Evolutionary conservation across 2,113 vertebrate genomes (phyloP), one percentile per base, ranked within the genome.

Genomic region (Indicator maculatus): DNA sequence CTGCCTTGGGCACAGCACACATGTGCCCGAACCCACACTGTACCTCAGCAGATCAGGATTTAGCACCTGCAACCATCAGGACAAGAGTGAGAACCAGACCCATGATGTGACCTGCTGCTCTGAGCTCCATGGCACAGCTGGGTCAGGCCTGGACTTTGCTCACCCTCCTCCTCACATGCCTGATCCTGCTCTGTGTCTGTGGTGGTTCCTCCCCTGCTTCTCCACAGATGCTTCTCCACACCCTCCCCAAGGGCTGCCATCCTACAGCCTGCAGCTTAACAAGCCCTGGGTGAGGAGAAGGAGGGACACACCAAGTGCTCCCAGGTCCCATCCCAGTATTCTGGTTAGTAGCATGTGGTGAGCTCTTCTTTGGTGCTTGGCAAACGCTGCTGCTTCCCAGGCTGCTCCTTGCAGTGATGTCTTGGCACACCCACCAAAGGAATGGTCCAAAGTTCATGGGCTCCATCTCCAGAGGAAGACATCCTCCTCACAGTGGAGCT

Each of bases 21-120:
- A 19, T 9, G 0, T 6, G 3, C 44, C 58, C 75, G 19, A 31
- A 8, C 31, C 47, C 2, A 0, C 0, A 1, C 72, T 4, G 4
- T 7, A 36, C 23, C 53, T 18, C 0, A 1, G 30, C 65, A 8
- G n/a, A 14, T 28, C 31, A 9, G 41, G 31, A n/a, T n/a, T 31
- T 7, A 15, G 30, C 45, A 11, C 55, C 47, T 9, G 11, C 41
- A 38, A 5, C 2, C 1, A 2, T 2, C 1, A 3, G 41, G 38
- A 67, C 28, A 60, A 17, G 24, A 12, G 26, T 1, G 18, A 41
- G 30, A 75, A 55, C 9, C 47, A n/a, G 21, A 27, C 6, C 58
- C 3, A 28, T 7, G 9, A 36, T 2, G 4, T 3, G 38, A 36
- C 7, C 11, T 4, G 18, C 31, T 7, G 1, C 70, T 67, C 31